Conservation (phyloP, 2,888 invertebrate species). For the Lysandra coridon region DNA sequence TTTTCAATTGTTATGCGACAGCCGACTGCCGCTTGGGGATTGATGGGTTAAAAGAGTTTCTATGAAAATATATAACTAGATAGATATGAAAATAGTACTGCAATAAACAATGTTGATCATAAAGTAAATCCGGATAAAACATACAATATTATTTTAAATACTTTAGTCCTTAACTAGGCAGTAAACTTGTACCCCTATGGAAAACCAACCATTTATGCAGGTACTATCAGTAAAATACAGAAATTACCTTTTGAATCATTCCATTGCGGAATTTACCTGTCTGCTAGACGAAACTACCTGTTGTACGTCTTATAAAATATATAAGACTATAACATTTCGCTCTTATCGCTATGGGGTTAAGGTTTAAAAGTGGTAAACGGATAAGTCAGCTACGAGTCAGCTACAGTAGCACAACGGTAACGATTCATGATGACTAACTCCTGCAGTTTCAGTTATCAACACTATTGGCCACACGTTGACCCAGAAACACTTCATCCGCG, state of each 20-base stretch:
- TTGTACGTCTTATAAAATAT: neutral
- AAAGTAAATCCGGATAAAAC: neutral
- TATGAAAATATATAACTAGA: too few relatives aligned
- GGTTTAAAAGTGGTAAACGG: neutral
- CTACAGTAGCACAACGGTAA: neutral
- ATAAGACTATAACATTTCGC: too few relatives aligned
- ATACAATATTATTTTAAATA: neutral
- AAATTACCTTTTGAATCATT: neutral
- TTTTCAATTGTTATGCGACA: too few relatives aligned
- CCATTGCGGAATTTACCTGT: slow-evolving; percentile 17
- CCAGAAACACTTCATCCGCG: neutral
- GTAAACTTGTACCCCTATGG: neutral
- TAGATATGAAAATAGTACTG: too few relatives aligned
- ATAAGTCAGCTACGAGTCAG: neutral
- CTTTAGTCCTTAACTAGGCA: neutral
- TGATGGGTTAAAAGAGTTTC: too few relatives aligned
- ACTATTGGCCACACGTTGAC: neutral
- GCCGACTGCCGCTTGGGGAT: too few relatives aligned
- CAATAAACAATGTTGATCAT: neutral
- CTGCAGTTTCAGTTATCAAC: neutral
- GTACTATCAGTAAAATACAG: neutral
- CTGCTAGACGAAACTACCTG: neutral
- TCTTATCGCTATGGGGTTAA: neutral
- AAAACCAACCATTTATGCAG: neutral
- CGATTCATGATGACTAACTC: neutral